Percentiles rank a stretch among this genome's conserved stretches.
These are phyloP conservation scores for Parochlus steinenii DNA, from an alignment of 2,888 invertebrate species.

Conservation along the genomic window DNA sequence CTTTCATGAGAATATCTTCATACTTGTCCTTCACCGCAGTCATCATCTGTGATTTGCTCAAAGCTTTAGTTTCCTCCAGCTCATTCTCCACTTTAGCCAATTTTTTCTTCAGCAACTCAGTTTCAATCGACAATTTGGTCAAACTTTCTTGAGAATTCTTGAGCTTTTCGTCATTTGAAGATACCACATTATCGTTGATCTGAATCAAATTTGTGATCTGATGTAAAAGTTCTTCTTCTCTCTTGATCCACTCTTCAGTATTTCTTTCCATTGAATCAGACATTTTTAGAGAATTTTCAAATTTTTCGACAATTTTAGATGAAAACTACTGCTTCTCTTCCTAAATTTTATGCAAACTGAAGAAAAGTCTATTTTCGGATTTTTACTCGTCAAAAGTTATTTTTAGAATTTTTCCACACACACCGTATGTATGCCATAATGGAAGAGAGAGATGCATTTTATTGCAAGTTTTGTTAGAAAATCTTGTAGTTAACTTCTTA, in stretches of 20 bases:
- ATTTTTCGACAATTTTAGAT: no score
- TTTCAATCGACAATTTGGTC: slow-evolving; percentile 6
- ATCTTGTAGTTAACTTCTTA: no score
- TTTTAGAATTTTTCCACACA: no score
- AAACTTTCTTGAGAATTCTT: slow-evolving; percentile 7
- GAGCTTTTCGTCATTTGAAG: slow-evolving; percentile 9
- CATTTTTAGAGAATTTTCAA: no score
- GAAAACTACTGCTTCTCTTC: no score
- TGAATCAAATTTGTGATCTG: slow-evolving; percentile 8
- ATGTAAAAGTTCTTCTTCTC: slow-evolving; percentile 6
- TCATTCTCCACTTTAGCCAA: slow-evolving; percentile 11
- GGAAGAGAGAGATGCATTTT: no score
- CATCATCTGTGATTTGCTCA: slow-evolving; percentile 3
- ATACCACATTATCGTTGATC: slow-evolving; percentile 9
- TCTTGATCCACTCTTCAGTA: slow-evolving; percentile 4
- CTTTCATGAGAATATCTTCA: slow-evolving; percentile 4
- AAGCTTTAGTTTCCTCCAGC: slow-evolving; percentile 2
- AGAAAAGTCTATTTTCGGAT: no score
- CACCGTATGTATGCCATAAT: no score
- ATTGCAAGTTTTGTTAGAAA: no score
- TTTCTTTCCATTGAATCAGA: no score
- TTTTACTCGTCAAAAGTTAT: no score
- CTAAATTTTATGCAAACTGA: no score
- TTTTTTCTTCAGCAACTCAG: slow-evolving; percentile 6
- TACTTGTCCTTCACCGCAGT: slow-evolving; percentile 11